These are phyloP conservation scores for Hemicentrotus pulcherrimus DNA, from an alignment of 35 echinoderm and acorn worm species.

Conservation along the genomic window DNA sequence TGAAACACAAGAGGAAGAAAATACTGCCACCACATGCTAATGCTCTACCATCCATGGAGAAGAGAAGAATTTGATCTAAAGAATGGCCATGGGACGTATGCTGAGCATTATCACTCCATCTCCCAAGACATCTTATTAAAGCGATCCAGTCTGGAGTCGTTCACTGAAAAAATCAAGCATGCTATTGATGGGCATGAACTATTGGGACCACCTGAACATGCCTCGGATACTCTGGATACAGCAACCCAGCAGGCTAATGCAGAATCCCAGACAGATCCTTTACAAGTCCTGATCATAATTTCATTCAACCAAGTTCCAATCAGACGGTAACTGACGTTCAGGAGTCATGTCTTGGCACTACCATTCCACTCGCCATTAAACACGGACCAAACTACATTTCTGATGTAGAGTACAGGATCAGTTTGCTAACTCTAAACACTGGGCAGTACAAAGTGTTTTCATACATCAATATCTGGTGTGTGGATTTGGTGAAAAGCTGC, in stretches of 20 bases:
- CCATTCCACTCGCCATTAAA: not conserved
- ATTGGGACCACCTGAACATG: constrained; percentile 56
- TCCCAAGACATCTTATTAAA: not conserved
- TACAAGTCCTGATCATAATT: not conserved
- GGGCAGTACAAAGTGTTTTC: not conserved
- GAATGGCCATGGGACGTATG: not conserved
- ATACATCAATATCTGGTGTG: not conserved
- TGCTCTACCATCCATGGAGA: constrained; percentile 15
- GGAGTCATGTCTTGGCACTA: not conserved
- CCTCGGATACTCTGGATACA: constrained; percentile 55
- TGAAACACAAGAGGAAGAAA: constrained; percentile 29
- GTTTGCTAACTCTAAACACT: not conserved
- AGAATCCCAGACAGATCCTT: not conserved
- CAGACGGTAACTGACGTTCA: not conserved
- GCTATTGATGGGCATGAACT: constrained; percentile 11
- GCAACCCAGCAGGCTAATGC: not conserved
- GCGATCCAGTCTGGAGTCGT: not conserved
- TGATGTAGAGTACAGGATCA: not conserved
- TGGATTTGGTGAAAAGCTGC: no score
- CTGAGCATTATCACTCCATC: not conserved
- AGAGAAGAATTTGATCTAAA: not conserved
- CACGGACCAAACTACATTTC: not conserved
- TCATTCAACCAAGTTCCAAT: not conserved
- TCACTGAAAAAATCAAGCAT: constrained; percentile 44
- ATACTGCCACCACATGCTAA: not conserved